Conservation (phyloP, 2,797 vertebrate species). For the Picus viridis region DNA sequence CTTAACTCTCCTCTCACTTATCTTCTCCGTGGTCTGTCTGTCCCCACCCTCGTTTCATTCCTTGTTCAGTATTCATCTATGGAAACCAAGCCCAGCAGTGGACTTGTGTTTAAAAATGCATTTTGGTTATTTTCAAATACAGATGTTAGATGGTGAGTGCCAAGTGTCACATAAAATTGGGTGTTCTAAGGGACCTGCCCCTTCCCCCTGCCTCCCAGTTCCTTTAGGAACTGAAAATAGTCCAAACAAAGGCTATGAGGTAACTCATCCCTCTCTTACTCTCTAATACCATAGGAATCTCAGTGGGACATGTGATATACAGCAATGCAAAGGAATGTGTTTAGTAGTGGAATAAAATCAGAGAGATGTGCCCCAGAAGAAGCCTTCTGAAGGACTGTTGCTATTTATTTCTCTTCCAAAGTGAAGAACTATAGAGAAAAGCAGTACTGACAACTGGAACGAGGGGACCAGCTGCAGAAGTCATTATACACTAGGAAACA, state of each 20-base stretch:
- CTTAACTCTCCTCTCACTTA: not conserved
- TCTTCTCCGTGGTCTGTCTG: not conserved
- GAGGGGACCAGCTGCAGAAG: not conserved
- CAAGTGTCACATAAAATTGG: not conserved
- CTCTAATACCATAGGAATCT: not conserved
- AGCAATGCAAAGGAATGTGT: not conserved
- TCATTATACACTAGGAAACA: not conserved
- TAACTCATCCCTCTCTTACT: not conserved
- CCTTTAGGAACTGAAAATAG: not conserved
- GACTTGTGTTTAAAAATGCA: not conserved
- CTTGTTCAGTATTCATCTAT: not conserved
- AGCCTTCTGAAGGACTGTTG: not conserved
- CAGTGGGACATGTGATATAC: fast-evolving
- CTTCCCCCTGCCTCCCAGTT: not conserved
- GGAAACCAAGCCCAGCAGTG: not conserved
- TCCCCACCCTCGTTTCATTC: not conserved
- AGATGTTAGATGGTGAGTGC: not conserved
- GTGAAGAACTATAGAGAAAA: not conserved
- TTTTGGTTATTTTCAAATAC: not conserved
- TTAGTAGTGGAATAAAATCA: not conserved
- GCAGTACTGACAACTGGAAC: not conserved
- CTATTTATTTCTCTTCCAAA: not conserved
- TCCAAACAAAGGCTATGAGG: not conserved
- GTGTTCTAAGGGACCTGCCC: not conserved
- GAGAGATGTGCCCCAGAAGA: not conserved